phyloP scores from a whole-genome alignment of 2,888 invertebrate genomes.

The Amblyteles armatorius region DNA sequence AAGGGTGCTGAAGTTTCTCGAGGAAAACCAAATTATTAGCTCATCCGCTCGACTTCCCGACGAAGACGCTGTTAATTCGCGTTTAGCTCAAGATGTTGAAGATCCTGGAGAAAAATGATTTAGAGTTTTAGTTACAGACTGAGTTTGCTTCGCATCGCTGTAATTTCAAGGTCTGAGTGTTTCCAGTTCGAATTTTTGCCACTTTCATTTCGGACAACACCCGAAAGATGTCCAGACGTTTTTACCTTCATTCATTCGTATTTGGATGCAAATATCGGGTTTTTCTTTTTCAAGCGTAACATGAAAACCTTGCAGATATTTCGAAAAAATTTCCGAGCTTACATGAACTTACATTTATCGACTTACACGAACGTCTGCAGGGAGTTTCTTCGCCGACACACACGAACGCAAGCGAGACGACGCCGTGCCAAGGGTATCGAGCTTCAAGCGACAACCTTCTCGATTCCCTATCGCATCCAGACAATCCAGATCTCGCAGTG shows the following conservation, averaged over 20 bases:
- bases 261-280: not conserved
- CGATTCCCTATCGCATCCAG: constrained; percentile 42
- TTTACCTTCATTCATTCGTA: not conserved
- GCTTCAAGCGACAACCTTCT: constrained; percentile 38
- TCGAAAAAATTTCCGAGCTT: not conserved
- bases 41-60: too few species aligned
- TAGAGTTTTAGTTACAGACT: not conserved
- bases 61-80: too few species aligned
- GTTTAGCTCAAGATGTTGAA: too few species aligned
- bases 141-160: not conserved
- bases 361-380: not conserved
- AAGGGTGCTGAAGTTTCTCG: too few species aligned
- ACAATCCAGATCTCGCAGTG: constrained; percentile 26
- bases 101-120: too few species aligned
- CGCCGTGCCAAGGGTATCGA: constrained; percentile 11
- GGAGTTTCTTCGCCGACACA: not conserved
- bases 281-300: not conserved
- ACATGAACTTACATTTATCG: too few species aligned
- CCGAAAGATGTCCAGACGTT: not conserved
- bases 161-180: not conserved
- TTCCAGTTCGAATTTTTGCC: not conserved
- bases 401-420: not conserved
- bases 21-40: too few species aligned
- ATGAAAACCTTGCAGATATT: not conserved
- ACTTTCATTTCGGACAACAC: not conserved